phyloP scores from a whole-genome alignment of 2,113 vertebrate species.

The Labeo catla region DNA sequence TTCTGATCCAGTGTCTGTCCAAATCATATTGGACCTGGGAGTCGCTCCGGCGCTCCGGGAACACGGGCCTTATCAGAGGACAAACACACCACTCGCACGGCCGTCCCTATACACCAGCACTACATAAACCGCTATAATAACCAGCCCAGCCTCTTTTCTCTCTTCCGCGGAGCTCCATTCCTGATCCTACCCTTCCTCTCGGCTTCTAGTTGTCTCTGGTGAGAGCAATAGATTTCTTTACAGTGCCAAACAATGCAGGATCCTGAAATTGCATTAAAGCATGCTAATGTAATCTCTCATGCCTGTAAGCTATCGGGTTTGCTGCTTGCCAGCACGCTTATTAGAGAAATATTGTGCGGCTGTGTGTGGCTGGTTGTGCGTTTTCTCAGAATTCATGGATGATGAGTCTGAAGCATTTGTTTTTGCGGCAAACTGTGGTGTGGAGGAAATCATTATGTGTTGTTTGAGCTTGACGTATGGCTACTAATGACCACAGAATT shows the following conservation, averaged over 20 bases:
- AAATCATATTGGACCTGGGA: slow-evolving; percentile 31
- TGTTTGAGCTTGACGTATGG: slow-evolving; percentile 16
- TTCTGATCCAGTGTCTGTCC: slow-evolving; percentile 20
- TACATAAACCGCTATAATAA: slow-evolving; percentile 26
- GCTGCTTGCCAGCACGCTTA: slow-evolving; percentile 38
- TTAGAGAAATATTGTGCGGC: slow-evolving; percentile 32
- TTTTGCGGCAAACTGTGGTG: not conserved
- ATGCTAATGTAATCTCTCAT: slow-evolving; percentile 44
- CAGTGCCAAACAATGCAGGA: slow-evolving; percentile 46
- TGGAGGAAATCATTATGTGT: slow-evolving; percentile 5
- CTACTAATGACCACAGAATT: slow-evolving; percentile 29
- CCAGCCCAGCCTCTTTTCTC: not conserved
- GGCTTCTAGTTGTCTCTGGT: slow-evolving; percentile 40
- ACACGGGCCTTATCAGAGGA: slow-evolving; percentile 35
- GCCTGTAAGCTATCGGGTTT: slow-evolving; percentile 25
- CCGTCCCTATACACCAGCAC: not conserved
- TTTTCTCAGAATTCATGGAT: slow-evolving; percentile 1
- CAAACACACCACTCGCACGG: not conserved
- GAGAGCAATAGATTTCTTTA: slow-evolving; percentile 53
- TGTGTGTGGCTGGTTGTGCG: slow-evolving; percentile 25
- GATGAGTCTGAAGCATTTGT: slow-evolving; percentile 20
- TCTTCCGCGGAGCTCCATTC: not conserved
- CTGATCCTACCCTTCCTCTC: slow-evolving; percentile 18
- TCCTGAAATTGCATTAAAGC: slow-evolving; percentile 50
- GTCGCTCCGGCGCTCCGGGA: not conserved